phyloP scores from a whole-genome alignment of 1,140 invertebrate species.

The Bemisia tabaci region DNA sequence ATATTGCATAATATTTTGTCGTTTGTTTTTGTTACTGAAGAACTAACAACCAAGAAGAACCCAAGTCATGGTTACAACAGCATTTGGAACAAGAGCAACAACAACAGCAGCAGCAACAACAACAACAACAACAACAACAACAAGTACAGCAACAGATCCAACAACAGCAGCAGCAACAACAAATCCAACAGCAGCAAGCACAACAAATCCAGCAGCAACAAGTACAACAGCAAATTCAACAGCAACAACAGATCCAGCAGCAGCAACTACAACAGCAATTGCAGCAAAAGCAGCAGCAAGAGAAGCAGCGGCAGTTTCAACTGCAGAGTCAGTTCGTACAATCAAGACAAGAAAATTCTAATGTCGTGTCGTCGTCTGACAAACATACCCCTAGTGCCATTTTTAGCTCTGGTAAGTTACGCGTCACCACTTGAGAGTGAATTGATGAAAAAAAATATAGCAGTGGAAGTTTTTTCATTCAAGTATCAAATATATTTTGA shows the following conservation, averaged over 20 bases:
- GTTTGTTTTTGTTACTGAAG: too few relatives aligned
- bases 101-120: not conserved
- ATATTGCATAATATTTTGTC: too few relatives aligned
- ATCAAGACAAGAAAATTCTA: not conserved
- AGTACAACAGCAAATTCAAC: conserved; percentile 5
- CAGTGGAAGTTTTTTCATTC: too few relatives aligned
- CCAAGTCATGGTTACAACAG: conserved; percentile 5
- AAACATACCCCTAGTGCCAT: not conserved
- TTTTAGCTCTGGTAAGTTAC: not conserved
- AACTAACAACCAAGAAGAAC: not conserved
- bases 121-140: not conserved
- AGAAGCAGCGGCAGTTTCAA: not conserved
- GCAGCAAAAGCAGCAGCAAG: conserved; percentile 6
- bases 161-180: conserved; percentile 2
- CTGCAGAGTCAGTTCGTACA: not conserved
- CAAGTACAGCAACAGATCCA: conserved; percentile 9
- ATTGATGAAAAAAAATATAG: too few relatives aligned
- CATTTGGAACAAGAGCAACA: conserved; percentile 6
- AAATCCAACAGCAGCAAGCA: not conserved
- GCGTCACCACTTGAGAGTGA: too few relatives aligned
- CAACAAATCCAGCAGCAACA: not conserved
- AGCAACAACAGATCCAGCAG: not conserved
- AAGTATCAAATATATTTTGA: too few relatives aligned
- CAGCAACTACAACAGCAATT: not conserved
- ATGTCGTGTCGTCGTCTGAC: not conserved